Evolutionary conservation across 2,888 invertebrate species (phyloP), one percentile per base, ranked within the genome.

Genomic region (Lepidonotus clava): DNA sequence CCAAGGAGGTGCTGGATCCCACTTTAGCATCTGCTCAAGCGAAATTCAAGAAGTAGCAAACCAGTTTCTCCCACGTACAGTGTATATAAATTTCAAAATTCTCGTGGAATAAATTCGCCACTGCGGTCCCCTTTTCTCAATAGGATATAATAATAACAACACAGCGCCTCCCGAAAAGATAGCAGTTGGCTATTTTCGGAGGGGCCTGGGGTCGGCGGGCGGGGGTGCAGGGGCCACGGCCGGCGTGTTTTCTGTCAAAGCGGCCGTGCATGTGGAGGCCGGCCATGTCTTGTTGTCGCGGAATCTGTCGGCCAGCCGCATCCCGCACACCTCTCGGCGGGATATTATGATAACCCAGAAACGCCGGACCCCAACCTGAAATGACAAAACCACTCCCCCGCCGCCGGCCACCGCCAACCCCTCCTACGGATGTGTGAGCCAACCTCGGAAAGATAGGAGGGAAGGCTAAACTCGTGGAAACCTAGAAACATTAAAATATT

Each of bases 341-440:
- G 36, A 38, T 80, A 80, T 80, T 80, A 80, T 80, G 18, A 80
- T 80, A 80, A 80, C 80, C 80, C 80, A 80, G 80, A 80, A 80
- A 80, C n/a, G 71, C 2, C 71, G n/a, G 36, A 28, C 28, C 24
- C 71, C 71, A 38, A 38, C 71, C 71, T 38, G 71, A 34, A 71
- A 71, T 38, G 71, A 71, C 71, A 71, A 34, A 71, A 34, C 38
- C 71, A 34, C 36, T n/a, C n/a, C 38, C 34, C 71, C 38, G 36
- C 71, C 24, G 34, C 71, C 34, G 18, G 36, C n/a, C n/a, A n/a
- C 21, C 18, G 46, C 34, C 66, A 14, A 21, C 71, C 36, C 71
- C 71, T 1, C n/a, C 67, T 38, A 34, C n/a, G n/a, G n/a, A n/a
- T n/a, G n/a, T n/a, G n/a, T n/a, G n/a, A n/a, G n/a, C n/a, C n/a